Evolutionary conservation across 1,140 invertebrate genomes (phyloP).

Genomic region (Phenacoccus solenopsis): DNA sequence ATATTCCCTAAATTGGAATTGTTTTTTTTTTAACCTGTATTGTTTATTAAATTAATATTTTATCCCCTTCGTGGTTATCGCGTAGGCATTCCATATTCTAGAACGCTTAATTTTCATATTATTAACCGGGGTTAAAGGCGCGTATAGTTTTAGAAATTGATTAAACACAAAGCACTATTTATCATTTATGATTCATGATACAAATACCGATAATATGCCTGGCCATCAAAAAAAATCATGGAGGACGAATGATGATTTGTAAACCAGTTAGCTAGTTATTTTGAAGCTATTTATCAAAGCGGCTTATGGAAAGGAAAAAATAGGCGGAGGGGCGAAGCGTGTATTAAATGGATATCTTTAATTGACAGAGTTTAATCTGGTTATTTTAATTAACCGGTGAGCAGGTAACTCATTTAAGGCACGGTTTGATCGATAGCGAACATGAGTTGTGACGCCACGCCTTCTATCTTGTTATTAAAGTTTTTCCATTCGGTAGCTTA

Average conservation of each 20-base stretch:
- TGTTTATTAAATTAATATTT: too few relatives aligned
- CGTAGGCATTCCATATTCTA: too few relatives aligned
- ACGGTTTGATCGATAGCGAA: slow-evolving; percentile 6
- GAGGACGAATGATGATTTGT: not conserved
- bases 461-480: slow-evolving; percentile 11
- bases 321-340: not conserved
- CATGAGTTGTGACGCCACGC: slow-evolving; percentile 9
- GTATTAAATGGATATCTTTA: not conserved
- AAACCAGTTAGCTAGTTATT: not conserved
- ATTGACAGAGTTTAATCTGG: slow-evolving; percentile 15
- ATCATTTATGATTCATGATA: too few relatives aligned
- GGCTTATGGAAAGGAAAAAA: not conserved
- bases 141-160: too few relatives aligned
- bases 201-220: too few relatives aligned
- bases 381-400: slow-evolving; percentile 10
- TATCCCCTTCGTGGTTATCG: too few relatives aligned
- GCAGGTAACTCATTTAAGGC: slow-evolving; percentile 2
- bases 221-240: too few relatives aligned
- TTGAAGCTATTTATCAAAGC: slow-evolving; percentile 7
- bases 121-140: too few relatives aligned
- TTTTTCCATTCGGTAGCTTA: slow-evolving; percentile 15
- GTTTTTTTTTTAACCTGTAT: too few relatives aligned
- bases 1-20: too few relatives aligned
- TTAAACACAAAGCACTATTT: too few relatives aligned
- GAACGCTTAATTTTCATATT: too few relatives aligned